Evolutionary conservation across 37 sponge, comb jelly and placozoan genomes (phyloP).

Genomic region (Amphimedon queenslandica): DNA sequence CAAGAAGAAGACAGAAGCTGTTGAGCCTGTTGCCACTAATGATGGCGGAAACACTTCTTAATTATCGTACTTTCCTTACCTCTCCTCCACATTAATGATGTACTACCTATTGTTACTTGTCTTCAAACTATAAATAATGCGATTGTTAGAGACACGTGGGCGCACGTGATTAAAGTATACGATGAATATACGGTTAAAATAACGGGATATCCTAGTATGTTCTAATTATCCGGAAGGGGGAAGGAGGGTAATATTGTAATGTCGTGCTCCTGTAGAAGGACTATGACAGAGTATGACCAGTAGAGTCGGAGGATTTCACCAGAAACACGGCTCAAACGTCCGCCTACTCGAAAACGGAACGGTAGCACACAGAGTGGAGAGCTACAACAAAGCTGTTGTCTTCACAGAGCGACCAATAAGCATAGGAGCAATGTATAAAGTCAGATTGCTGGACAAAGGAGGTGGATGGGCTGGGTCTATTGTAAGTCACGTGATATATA

Average conservation of each 20-base stretch:
- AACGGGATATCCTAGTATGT: no score
- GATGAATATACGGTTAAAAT: no score
- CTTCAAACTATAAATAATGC: no score
- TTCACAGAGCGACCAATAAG: slow-evolving; percentile 72
- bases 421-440: slow-evolving; percentile 60
- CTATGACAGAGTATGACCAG: slow-evolving; percentile 38
- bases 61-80: no score
- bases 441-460: slow-evolving; percentile 74
- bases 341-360: slow-evolving; percentile 58
- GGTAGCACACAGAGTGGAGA: slow-evolving; percentile 75
- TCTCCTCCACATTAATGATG: no score
- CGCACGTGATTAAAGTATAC: no score
- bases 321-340: slow-evolving; percentile 72
- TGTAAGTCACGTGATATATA: slow-evolving; percentile 44
- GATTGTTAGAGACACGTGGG: no score
- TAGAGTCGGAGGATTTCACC: slow-evolving; percentile 62
- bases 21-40: neutral
- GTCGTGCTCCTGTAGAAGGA: no score
- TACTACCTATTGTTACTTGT: no score
- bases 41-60: slow-evolving; percentile 4
- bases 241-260: no score
- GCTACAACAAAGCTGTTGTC: slow-evolving; percentile 88
- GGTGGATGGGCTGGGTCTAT: slow-evolving; percentile 92
- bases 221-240: no score
- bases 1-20: neutral